Evolutionary conservation across 2,113 vertebrate genomes (phyloP).

Genomic region (Psilopogon haemacephalus): DNA sequence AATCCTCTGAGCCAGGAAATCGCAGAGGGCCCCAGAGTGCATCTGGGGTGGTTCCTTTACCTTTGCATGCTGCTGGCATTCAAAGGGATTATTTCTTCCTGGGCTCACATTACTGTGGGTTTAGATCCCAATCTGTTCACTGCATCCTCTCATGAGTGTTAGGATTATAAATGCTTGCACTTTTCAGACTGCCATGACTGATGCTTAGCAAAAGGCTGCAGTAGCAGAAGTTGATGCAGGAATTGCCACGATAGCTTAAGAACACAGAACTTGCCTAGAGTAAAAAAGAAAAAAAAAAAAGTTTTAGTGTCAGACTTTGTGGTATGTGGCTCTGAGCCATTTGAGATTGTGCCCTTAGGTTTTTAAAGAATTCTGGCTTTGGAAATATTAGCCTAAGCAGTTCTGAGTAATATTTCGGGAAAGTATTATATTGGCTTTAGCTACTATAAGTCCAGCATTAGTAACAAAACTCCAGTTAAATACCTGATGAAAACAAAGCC

Average conservation of each 20-base stretch:
- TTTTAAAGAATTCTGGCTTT: slow-evolving; percentile 45
- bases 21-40: neutral
- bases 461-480: slow-evolving; percentile 64
- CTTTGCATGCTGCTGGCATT: neutral
- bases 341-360: slow-evolving; percentile 30
- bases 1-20: neutral
- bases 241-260: neutral
- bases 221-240: neutral
- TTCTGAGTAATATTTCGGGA: slow-evolving; percentile 59
- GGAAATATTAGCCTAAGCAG: slow-evolving; percentile 64
- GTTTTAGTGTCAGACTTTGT: neutral
- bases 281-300: neutral
- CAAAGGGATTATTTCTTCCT: slow-evolving; percentile 25
- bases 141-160: neutral
- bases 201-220: neutral
- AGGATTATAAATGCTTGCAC: neutral
- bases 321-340: slow-evolving; percentile 35
- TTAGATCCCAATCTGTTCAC: slow-evolving; percentile 32
- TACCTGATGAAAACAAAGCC: slow-evolving; percentile 36
- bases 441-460: slow-evolving; percentile 59
- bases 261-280: neutral
- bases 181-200: neutral
- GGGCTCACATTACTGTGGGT: slow-evolving; percentile 8
- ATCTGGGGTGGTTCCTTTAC: neutral
- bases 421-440: slow-evolving; percentile 63